phyloP scores from a whole-genome alignment of 2,113 vertebrate genomes.

The Strigops habroptila region DNA sequence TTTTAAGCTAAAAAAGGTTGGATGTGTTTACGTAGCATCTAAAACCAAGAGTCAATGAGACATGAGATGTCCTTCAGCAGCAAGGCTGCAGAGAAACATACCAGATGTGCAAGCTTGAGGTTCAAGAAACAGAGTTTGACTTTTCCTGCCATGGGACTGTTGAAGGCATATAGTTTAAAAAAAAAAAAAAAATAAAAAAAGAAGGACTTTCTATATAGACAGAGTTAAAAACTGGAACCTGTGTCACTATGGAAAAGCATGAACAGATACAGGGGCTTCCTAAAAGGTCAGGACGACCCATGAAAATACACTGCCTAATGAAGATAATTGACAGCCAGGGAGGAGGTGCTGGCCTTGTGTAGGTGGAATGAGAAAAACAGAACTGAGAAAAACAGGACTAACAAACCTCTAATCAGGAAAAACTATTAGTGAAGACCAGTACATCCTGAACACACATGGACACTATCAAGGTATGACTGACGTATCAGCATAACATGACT shows the following conservation, averaged over 20 bases:
- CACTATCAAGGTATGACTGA: background rate
- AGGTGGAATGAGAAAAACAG: background rate
- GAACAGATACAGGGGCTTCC: background rate
- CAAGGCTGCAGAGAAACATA: background rate
- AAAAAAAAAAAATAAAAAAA: background rate
- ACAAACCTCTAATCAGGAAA: background rate
- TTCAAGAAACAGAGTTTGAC: background rate
- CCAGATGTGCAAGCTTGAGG: background rate
- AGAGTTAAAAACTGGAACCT: background rate
- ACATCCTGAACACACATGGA: background rate
- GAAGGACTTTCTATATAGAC: background rate
- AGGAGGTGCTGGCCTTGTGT: background rate
- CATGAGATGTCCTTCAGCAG: background rate
- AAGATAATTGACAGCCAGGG: background rate
- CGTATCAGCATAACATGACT: no score
- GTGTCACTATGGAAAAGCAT: background rate
- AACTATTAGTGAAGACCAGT: background rate
- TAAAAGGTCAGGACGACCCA: background rate
- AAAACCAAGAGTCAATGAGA: background rate
- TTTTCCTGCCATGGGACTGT: conserved; percentile 9
- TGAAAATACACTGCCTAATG: background rate
- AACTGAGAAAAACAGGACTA: background rate
- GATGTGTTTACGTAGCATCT: background rate
- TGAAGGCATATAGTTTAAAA: background rate
- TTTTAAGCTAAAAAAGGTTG: background rate